Evolutionary conservation across 2,888 invertebrate species (phyloP), one percentile per base, ranked within the genome.

Genomic region (Cephus pulcher): DNA sequence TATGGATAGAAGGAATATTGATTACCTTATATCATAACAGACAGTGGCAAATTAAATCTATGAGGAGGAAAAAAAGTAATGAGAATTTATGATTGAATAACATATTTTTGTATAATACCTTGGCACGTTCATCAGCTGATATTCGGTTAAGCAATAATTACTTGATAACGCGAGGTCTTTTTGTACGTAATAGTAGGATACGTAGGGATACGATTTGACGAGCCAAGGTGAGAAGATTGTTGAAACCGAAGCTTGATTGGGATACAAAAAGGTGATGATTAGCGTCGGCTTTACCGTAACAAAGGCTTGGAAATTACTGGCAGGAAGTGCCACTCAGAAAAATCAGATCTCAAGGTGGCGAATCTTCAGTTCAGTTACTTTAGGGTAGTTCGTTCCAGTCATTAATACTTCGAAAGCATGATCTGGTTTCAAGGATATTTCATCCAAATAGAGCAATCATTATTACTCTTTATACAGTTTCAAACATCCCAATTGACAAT

Each of bases 231-330:
- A 89, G 89, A 88, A 88, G 86, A 90, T 89, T 88, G 88, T 82
- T 86, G 90, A 89, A 91, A 91, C 87, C 86, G 87, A 84, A 91
- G 90, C 91, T 90, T 88, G 85, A 91, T 91, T 90, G 90, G 83
- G 74, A 84, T 77, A 91, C 91, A 91, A 91, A 91, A 90, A 90
- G 88, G 87, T 88, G 88, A 82, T 87, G 88, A 91, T 91, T 90
- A 90, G 82, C 84, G 87, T 83, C 80, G 82, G 82, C 83, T 86
- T 86, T 82, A 84, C 79, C 83, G 81, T 81, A 86, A 89, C 88
- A 89, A 90, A 88, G 83, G 87, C 80, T 75, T 78, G 82, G 82
- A 84, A 86, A 86, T 83, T 84, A 78, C 80, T 75, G 81, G 83
- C 90, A 89, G 91, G 90, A 91, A 90, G 89, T 84, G 89, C 88